Conservation (phyloP, 2,888 invertebrate species). For the Yponomeuta plumbellus region DNA sequence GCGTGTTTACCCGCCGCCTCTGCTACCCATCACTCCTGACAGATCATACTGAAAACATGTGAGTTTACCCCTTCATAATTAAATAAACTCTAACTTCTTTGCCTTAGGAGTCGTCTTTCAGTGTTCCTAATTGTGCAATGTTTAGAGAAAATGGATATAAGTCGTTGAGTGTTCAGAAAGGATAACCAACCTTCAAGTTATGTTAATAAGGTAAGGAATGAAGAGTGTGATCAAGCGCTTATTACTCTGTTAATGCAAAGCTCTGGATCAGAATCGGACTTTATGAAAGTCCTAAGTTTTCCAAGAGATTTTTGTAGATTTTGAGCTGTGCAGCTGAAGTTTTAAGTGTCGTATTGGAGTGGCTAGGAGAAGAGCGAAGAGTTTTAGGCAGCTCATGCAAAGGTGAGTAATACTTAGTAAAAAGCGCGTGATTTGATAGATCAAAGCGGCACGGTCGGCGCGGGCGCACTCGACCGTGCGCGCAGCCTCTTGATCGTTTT, state of each 20-base stretch:
- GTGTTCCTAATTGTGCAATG: neutral
- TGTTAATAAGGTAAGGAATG: constrained; percentile 21
- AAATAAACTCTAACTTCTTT: constrained; percentile 20
- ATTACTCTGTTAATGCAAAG: constrained; percentile 43
- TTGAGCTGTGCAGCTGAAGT: neutral
- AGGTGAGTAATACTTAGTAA: constrained; percentile 60
- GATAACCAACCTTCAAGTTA: neutral
- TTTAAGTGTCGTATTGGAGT: neutral
- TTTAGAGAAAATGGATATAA: neutral
- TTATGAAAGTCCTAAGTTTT: neutral
- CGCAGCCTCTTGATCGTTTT: constrained; percentile 51
- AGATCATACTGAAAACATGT: constrained; percentile 38
- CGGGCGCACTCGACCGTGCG: constrained; percentile 41
- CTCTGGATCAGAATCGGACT: constrained; percentile 15
- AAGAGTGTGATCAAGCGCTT: neutral
- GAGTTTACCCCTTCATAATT: constrained; percentile 7
- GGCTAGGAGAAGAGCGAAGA: neutral
- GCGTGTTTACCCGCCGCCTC: constrained; percentile 44
- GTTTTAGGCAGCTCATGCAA: constrained; percentile 9
- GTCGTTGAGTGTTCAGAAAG: neutral
- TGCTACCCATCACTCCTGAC: constrained; percentile 70
- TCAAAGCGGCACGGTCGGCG: constrained; percentile 66
- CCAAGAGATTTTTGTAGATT: neutral
- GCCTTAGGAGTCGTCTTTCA: neutral
- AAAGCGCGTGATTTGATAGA: constrained; percentile 65